Conservation (phyloP, 2,797 vertebrate species). For the Paguma larvata region DNA sequence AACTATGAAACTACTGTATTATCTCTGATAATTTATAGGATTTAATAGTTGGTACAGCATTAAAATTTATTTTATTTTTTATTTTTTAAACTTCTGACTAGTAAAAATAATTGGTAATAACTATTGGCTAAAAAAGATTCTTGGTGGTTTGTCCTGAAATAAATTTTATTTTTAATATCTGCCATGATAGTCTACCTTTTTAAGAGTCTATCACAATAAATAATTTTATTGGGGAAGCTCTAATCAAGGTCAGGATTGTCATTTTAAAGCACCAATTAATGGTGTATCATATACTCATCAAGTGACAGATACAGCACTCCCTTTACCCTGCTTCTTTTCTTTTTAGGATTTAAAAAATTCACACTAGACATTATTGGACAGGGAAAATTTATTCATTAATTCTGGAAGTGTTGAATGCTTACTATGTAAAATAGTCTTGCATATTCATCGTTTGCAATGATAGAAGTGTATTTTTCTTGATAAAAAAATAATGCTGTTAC, state of each 20-base stretch:
- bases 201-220: neutral
- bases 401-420: conserved; percentile 66
- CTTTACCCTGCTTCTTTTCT: neutral
- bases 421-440: conserved; percentile 53
- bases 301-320: neutral
- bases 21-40: conserved; percentile 22
- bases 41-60: neutral
- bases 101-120: conserved; percentile 41
- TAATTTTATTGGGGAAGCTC: conserved; percentile 1
- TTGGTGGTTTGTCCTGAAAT: neutral
- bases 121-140: conserved; percentile 1
- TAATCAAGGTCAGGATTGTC: neutral
- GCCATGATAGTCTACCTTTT: neutral
- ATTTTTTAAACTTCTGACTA: conserved; percentile 32
- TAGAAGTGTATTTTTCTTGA: conserved; percentile 59
- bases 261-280: conserved; percentile 40
- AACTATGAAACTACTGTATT: neutral
- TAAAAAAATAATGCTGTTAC: conserved; percentile 38
- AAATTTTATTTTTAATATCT: neutral
- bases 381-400: conserved; percentile 65
- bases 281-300: neutral
- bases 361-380: conserved; percentile 31
- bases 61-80: conserved; percentile 36
- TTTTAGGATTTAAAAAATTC: conserved; percentile 65
- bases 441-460: conserved; percentile 63